phyloP scores from a whole-genome alignment of 2,888 invertebrate species.

The Tribolium freemani region DNA sequence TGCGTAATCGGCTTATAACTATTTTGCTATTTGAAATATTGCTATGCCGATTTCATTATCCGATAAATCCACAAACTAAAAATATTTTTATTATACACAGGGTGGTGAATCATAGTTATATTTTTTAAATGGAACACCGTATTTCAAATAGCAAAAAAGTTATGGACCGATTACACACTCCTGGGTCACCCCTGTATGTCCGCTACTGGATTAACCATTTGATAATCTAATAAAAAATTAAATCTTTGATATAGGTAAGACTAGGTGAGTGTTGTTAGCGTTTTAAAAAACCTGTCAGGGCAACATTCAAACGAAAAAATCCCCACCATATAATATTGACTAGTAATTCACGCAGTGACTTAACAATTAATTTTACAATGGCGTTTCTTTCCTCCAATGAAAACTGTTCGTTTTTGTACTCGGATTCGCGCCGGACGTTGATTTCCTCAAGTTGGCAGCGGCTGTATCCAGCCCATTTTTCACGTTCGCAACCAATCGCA shows the following conservation, averaged over 20 bases:
- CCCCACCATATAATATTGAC: constrained; percentile 58
- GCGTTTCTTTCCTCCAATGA: constrained; percentile 90
- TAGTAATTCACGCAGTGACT: constrained; percentile 50
- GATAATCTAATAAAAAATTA: constrained; percentile 50
- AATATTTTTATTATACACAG: too few relatives aligned
- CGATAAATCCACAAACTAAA: too few relatives aligned
- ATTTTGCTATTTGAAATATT: too few relatives aligned
- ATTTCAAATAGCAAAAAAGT: too few relatives aligned
- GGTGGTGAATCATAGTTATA: too few relatives aligned
- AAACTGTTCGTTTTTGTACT: constrained; percentile 82
- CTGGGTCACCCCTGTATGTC: too few relatives aligned
- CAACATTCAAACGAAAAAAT: constrained; percentile 26
- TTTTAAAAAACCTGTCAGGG: constrained; percentile 52
- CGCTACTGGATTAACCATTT: constrained; percentile 40
- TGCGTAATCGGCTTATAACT: too few relatives aligned
- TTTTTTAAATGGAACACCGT: too few relatives aligned
- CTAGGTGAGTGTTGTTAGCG: constrained; percentile 60
- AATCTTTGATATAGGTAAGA: constrained; percentile 61
- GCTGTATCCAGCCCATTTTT: constrained; percentile 79
- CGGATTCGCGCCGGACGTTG: constrained; percentile 74
- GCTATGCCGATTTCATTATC: too few relatives aligned
- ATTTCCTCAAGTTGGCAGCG: constrained; percentile 75
- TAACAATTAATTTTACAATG: constrained; percentile 68
- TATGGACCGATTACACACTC: too few relatives aligned
- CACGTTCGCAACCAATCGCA: constrained; percentile 84